phyloP scores from a whole-genome alignment of 2,888 invertebrate genomes.

The Miltochrista miniata region DNA sequence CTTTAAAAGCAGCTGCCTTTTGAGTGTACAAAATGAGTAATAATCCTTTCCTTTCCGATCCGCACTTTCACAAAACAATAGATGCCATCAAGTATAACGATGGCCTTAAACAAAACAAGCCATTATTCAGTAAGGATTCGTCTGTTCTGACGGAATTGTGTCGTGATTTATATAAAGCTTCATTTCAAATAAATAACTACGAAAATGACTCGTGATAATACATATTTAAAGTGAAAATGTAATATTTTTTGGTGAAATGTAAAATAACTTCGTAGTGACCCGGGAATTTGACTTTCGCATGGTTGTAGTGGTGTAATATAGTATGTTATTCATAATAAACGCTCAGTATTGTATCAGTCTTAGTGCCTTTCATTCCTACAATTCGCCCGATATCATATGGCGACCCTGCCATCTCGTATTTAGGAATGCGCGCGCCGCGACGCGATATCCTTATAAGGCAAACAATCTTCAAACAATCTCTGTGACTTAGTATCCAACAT shows the following conservation, averaged over 20 bases:
- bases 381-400: too few relatives aligned
- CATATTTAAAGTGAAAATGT: conserved; percentile 27
- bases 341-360: too few relatives aligned
- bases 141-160: conserved; percentile 49
- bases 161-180: conserved; percentile 55
- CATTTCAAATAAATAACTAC: conserved; percentile 59
- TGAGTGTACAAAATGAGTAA: conserved; percentile 71
- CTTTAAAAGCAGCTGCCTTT: conserved; percentile 52
- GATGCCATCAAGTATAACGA: conserved; percentile 76
- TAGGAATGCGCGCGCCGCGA: too few relatives aligned
- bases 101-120: conserved; percentile 76
- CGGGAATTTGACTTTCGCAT: too few relatives aligned
- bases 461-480: too few relatives aligned
- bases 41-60: conserved; percentile 73
- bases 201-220: conserved; percentile 53
- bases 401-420: too few relatives aligned
- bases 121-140: conserved; percentile 55
- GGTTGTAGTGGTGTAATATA: too few relatives aligned
- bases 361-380: too few relatives aligned
- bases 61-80: conserved; percentile 70
- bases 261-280: too few relatives aligned
- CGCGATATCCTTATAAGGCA: too few relatives aligned
- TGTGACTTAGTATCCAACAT: too few relatives aligned
- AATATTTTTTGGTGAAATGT: conserved; percentile 31
- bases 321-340: too few relatives aligned